Evolutionary conservation across 2,888 invertebrate genomes (phyloP).

Genomic region (Harpalus rufipes): DNA sequence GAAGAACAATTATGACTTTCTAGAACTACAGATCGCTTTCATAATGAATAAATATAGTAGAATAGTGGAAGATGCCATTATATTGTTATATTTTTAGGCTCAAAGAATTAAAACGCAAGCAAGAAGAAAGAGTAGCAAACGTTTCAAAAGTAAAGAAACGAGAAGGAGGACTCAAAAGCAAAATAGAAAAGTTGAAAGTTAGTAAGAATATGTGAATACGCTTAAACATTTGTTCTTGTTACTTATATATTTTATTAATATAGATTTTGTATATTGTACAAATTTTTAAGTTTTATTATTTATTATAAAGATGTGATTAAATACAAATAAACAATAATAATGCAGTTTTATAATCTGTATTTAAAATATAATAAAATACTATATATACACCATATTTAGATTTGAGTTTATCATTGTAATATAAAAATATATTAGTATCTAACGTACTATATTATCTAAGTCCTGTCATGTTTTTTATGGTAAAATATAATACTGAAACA

Average conservation of each 20-base stretch:
- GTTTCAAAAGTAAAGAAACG: constrained; percentile 80
- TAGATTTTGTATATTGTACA: constrained; percentile 56
- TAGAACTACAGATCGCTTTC: too few species aligned
- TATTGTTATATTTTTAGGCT: constrained; percentile 77
- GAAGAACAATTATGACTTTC: too few species aligned
- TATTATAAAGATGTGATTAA: constrained; percentile 46
- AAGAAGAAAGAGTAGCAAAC: constrained; percentile 79
- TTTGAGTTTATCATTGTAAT: background rate
- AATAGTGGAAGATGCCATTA: too few species aligned
- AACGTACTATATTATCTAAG: background rate
- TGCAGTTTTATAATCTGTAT: constrained; percentile 56
- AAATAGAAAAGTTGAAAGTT: constrained; percentile 79
- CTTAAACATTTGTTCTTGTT: constrained; percentile 53
- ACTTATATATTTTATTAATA: constrained; percentile 58
- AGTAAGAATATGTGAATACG: constrained; percentile 58
- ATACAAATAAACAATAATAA: constrained; percentile 40
- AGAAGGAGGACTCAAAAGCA: constrained; percentile 84
- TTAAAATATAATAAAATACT: constrained; percentile 44
- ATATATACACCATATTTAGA: constrained; percentile 17
- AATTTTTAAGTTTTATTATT: constrained; percentile 54
- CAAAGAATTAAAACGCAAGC: constrained; percentile 81
- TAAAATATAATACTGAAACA: constrained; percentile 65
- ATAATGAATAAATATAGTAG: too few species aligned
- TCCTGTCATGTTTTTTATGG: constrained; percentile 27
- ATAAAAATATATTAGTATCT: background rate